These are phyloP conservation scores for Orthosia gothica DNA, from an alignment of 2,888 invertebrate species.

Conservation along the genomic window DNA sequence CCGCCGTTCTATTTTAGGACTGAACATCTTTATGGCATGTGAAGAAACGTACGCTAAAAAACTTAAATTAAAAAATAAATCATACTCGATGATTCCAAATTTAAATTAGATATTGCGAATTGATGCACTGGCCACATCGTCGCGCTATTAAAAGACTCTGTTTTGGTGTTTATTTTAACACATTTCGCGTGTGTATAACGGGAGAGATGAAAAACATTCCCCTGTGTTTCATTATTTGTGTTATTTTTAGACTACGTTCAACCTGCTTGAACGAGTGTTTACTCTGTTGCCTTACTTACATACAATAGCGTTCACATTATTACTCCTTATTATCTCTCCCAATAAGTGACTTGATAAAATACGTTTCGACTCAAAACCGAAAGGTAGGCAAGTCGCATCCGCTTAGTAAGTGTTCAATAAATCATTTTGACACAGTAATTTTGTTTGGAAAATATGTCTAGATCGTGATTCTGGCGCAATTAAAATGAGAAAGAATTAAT, in stretches of 20 bases:
- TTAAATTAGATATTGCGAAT: constrained; percentile 86
- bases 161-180: constrained; percentile 91
- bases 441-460: constrained; percentile 76
- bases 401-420: constrained; percentile 69
- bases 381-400: constrained; percentile 54
- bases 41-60: constrained; percentile 77
- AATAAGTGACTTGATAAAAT: constrained; percentile 59
- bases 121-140: constrained; percentile 88
- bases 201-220: constrained; percentile 91
- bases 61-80: constrained; percentile 83
- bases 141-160: constrained; percentile 89
- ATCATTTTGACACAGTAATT: constrained; percentile 83
- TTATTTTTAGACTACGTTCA: constrained; percentile 90
- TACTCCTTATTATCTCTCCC: constrained; percentile 75
- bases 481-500: constrained; percentile 80
- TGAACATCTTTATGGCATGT: constrained; percentile 83
- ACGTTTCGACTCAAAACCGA: constrained; percentile 38
- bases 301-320: constrained; percentile 86
- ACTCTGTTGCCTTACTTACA: constrained; percentile 86
- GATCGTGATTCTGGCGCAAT: constrained; percentile 77
- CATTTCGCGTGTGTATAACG: constrained; percentile 90
- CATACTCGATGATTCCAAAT: constrained; percentile 83
- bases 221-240: constrained; percentile 90
- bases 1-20: constrained; percentile 77
- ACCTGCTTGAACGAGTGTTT: constrained; percentile 90